phyloP scores from a whole-genome alignment of 2,888 invertebrate genomes.

The Dinocampus coccinellae region DNA sequence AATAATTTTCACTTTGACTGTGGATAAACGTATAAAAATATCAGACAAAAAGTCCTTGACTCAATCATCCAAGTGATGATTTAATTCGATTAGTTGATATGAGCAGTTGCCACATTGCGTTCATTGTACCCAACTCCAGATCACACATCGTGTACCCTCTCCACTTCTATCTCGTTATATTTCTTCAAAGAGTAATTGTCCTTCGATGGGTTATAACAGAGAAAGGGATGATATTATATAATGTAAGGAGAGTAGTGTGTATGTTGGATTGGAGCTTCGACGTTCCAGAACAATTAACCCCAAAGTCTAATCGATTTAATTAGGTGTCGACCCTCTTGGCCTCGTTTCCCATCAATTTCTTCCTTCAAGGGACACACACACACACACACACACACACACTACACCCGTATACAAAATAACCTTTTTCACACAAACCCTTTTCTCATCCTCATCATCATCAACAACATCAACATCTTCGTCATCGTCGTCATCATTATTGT shows the following conservation, averaged over 20 bases:
- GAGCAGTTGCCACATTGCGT: conserved; percentile 17
- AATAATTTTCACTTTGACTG: too few relatives aligned
- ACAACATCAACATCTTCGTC: conserved; percentile 47
- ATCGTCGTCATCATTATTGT: too few relatives aligned
- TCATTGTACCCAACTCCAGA: conserved; percentile 35
- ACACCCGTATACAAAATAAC: too few relatives aligned
- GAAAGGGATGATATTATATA: too few relatives aligned
- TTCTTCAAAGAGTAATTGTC: conserved; percentile 6
- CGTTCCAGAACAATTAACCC: conserved; percentile 66
- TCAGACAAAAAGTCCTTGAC: not conserved
- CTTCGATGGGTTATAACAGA: not conserved
- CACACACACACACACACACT: too few relatives aligned
- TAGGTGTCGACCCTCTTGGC: conserved; percentile 54
- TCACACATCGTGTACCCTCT: too few relatives aligned
- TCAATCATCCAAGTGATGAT: conserved; percentile 41
- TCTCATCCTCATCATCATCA: conserved; percentile 50
- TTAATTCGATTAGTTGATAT: conserved; percentile 41
- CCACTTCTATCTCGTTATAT: conserved; percentile 44
- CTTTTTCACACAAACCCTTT: conserved; percentile 37
- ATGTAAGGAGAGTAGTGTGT: not conserved
- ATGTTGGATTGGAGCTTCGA: conserved; percentile 39
- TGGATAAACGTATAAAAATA: too few relatives aligned
- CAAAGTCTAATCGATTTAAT: conserved; percentile 66
- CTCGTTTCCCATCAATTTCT: conserved; percentile 54
- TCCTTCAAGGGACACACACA: conserved; percentile 44